These are phyloP conservation scores for Podarcis lilfordi DNA, from an alignment of 2,797 vertebrate species.

Conservation along the genomic window DNA sequence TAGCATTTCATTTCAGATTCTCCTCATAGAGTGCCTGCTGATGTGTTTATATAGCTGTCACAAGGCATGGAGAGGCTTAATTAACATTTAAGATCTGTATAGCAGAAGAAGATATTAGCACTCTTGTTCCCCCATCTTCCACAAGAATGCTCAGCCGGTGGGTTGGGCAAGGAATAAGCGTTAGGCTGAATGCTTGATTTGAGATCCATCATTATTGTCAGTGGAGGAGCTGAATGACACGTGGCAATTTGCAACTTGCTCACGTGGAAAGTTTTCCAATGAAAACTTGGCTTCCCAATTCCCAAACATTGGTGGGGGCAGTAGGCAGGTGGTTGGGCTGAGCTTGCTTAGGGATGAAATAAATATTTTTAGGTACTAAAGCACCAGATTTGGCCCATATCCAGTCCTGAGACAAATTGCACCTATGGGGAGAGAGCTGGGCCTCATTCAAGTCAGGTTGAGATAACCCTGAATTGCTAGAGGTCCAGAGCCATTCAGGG, in stretches of 20 bases:
- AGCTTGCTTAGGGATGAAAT: not conserved
- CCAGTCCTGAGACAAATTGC: too few species aligned
- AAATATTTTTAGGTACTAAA: not conserved
- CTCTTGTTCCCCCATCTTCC: not conserved
- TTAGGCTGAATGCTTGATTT: not conserved
- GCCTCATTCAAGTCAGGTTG: too few species aligned
- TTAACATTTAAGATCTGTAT: constrained; percentile 15
- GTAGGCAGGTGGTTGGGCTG: not conserved
- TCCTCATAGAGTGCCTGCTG: constrained; percentile 23
- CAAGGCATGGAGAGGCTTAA: constrained; percentile 14
- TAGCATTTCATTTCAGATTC: constrained; percentile 8
- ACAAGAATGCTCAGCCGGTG: not conserved
- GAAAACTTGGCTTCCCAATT: not conserved
- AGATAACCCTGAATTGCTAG: too few species aligned
- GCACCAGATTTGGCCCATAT: too few species aligned
- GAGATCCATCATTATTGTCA: not conserved
- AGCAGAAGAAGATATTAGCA: constrained; percentile 16
- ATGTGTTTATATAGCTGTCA: constrained; percentile 26
- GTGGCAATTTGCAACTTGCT: too few species aligned
- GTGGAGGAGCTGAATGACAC: not conserved
- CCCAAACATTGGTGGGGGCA: not conserved
- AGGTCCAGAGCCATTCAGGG: too few species aligned
- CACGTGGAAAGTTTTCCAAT: not conserved
- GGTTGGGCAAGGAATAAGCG: not conserved
- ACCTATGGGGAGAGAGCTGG: too few species aligned